Evolutionary conservation across 2,888 invertebrate genomes (phyloP).

Genomic region (Yponomeuta malinellus): DNA sequence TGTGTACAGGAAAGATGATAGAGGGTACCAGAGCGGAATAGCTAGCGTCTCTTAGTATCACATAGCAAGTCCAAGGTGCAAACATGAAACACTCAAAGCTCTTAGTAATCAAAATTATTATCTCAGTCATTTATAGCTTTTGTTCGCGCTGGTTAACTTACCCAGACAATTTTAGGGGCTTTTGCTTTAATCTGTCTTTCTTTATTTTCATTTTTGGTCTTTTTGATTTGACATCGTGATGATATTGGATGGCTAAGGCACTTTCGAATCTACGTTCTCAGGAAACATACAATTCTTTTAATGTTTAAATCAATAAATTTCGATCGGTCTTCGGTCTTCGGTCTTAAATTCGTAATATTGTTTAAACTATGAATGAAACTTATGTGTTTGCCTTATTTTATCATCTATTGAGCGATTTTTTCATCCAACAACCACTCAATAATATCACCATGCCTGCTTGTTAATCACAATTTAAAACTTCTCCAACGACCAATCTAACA

Average conservation of each 20-base stretch:
- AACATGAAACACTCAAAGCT: slow-evolving; percentile 78
- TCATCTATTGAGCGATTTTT: slow-evolving; percentile 13
- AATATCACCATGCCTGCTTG: not conserved
- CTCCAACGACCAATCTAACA: not conserved
- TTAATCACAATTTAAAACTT: not conserved
- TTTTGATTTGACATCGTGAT: not conserved
- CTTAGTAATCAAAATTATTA: slow-evolving; percentile 52
- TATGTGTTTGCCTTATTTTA: not conserved
- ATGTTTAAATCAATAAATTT: no score
- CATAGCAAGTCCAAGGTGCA: slow-evolving; percentile 78
- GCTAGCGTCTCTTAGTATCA: slow-evolving; percentile 71
- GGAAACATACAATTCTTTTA: no score
- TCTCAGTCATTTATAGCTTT: slow-evolving; percentile 8
- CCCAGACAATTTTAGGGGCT: slow-evolving; percentile 6
- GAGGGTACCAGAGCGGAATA: slow-evolving; percentile 73
- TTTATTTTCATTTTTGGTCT: not conserved
- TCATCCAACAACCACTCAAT: not conserved
- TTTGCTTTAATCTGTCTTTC: not conserved
- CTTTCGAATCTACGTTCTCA: no score
- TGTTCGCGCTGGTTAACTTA: slow-evolving; percentile 12
- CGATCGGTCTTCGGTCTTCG: no score
- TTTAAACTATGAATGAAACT: no score
- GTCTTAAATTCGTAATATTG: no score
- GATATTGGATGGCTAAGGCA: not conserved
- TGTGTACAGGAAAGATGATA: slow-evolving; percentile 74